These are phyloP conservation scores for Somateria mollissima DNA, from an alignment of 2,797 vertebrate species.

Conservation along the genomic window DNA sequence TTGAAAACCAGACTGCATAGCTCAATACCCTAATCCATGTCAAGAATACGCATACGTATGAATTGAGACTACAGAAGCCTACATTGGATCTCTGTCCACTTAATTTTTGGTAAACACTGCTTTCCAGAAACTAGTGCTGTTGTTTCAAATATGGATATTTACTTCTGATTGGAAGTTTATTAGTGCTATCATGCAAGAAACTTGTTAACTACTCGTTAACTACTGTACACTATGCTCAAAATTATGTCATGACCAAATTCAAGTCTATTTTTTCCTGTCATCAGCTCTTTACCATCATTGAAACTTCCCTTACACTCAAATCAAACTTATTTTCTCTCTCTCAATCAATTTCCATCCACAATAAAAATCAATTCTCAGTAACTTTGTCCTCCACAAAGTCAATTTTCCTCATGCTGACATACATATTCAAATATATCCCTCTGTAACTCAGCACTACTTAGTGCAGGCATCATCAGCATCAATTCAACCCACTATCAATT, in stretches of 20 bases:
- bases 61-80: not conserved
- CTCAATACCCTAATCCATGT: not conserved
- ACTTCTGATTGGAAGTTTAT: not conserved
- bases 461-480: not conserved
- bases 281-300: not conserved
- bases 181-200: not conserved
- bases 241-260: not conserved
- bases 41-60: not conserved
- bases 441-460: constrained; percentile 18
- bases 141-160: not conserved
- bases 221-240: not conserved
- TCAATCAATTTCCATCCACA: constrained; percentile 57
- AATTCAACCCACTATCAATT: not conserved
- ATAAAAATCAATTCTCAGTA: constrained; percentile 69
- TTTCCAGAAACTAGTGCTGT: not conserved
- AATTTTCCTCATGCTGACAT: constrained; percentile 45
- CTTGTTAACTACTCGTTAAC: not conserved
- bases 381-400: constrained; percentile 66
- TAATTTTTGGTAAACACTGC: not conserved
- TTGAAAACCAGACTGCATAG: not conserved
- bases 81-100: not conserved
- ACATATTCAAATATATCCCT: constrained; percentile 36
- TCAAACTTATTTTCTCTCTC: constrained; percentile 29
- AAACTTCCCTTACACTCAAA: constrained; percentile 6
- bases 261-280: not conserved